Base-by-base conservation (phyloP, 2,888 invertebrate genomes). In the Temnothorax unifasciatus region DNA sequence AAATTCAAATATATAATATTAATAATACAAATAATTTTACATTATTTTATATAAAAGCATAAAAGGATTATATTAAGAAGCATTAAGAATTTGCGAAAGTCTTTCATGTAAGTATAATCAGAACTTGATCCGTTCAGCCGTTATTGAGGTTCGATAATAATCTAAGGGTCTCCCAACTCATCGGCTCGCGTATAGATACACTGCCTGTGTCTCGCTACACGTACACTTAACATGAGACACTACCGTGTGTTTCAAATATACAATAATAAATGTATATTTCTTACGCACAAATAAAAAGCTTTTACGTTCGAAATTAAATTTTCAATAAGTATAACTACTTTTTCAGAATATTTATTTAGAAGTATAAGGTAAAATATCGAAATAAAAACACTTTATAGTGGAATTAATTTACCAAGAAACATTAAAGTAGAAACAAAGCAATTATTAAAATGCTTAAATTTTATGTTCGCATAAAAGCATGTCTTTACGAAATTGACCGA, bases 401-500 rank as follows among this genome's bases (percentile, higher is more conserved):
- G 8, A 44, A 75, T 75, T 21, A 34, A 61, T 61, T 47, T 47
- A 34, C 13, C 15, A 0, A 63, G 2, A 44, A 34, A 34, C 29
- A 44, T 25, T 47, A 64, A 63, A 64, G 15, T 64, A 47, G 0
- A 54, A 68, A 29, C 11, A 68, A 68, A 18, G 9, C 11, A 50
- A 18, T 4, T 25, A 47, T 18, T 68, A 29, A 47, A 66, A 69
- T 71, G 18, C 9, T 54, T 57, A 54, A 54, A 41, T 54, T 38
- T 21, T 0, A 50, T 38, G 5, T 47, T 54, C 11, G 34, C 52
- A 50, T 52, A 69, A 74, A 74, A 61, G 29, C 15, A 41, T 61
- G 54, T 77, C 54, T 29, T 69, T n/a, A n/a, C 41, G 4, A 77
- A 68, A 54, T 69, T 54, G 54, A 68, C 54, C 13, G 5, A 13